Base-by-base conservation (phyloP, 2,888 invertebrate genomes). In the Diaphora mendica region DNA sequence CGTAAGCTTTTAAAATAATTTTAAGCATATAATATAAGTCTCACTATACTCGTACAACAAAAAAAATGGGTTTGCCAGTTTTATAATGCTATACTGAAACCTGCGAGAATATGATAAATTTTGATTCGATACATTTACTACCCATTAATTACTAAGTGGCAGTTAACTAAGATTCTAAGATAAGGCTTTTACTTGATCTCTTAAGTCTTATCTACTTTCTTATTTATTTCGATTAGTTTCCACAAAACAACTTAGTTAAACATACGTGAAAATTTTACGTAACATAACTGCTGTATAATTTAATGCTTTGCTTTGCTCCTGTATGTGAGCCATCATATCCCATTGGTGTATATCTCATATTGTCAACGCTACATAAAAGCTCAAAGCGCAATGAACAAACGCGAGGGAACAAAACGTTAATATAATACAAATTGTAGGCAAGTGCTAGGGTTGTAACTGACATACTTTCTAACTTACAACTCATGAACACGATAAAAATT, bases 341-440 rank as follows among this genome's bases (percentile, higher is more conserved):
- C 67, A 73, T 59, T 73, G 77, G 70, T 64, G 62, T 73, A 74
- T 62, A 71, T 70, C 74, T 55, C 76, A 68, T 71, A 77, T 73
- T 80, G 73, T 77, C 72, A 77, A 80, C 78, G 73, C 72, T 67
- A 80, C 75, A 77, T 42, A 20, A 67, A 62, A 74, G 65, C 62
- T 67, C 62, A 81, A 71, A 70, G 62, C 75, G 66, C 72, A 74
- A 71, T 75, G 66, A 76, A 77, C 73, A 76, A 73, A 72, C 65
- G 75, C 64, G 68, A 64, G 59, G 33, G 71, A 75, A 67, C 66
- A 75, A 74, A 82, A 82, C 78, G 77, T 77, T 81, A 81, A 82
- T 83, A 78, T 83, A 76, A 83, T 76, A 82, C 81, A 81, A 82
- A 82, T 81, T 77, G 79, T 77, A 71, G 33, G 73, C 70, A n/a